Evolutionary conservation across 2,113 vertebrate species (phyloP), one percentile per base, ranked within the genome.

Genomic region (Theropithecus gelada): DNA sequence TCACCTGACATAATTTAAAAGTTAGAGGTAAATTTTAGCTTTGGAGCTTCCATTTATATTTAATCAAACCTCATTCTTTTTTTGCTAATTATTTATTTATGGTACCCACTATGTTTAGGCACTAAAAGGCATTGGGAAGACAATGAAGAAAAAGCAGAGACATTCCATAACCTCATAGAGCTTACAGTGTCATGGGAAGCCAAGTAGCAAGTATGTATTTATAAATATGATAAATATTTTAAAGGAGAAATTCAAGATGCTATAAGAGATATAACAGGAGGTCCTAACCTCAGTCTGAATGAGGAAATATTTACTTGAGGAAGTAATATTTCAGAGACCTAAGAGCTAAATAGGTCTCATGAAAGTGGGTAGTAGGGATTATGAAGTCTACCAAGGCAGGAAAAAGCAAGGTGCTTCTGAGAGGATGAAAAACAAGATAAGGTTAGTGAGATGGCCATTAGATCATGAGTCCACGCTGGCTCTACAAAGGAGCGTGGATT

Each of bases 221-320:
- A 85, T 66, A 73, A 94, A 89, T 82, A 57, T 32, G 23, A 84
- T 59, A 78, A 50, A 43, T 72, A 88, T 92, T 95, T 94, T 79
- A 92, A 93, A 80, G 75, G 55, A 95, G 32, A 96, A 95, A 92
- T 90, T 84, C 35, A 85, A 90, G 70, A 90, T 78, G 18, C 87
- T 52, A 55, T 76, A 10, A 43, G 45, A 59, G 43, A 57, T 27
- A 40, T 57, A 90, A 91, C 0, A 59, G 50, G 59, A 52, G 12
- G 81, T 40, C 61, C 73, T 92, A 80, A 88, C 43, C 10, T 88
- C 52, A 88, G 72, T n/a, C 35, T 90, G 80, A 89, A 22, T 86
- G 55, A 97, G 79, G 43, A 89, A 93, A 92, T 88, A 90, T 5
- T 61, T 93, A 86, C 20, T 20, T 66, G 45, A 90, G 50, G 52